A percentile compares a stretch with the other conserved stretches of the same genome.
phyloP scores from a whole-genome alignment of 1,140 invertebrate species.

The Vanessa tameamea region DNA sequence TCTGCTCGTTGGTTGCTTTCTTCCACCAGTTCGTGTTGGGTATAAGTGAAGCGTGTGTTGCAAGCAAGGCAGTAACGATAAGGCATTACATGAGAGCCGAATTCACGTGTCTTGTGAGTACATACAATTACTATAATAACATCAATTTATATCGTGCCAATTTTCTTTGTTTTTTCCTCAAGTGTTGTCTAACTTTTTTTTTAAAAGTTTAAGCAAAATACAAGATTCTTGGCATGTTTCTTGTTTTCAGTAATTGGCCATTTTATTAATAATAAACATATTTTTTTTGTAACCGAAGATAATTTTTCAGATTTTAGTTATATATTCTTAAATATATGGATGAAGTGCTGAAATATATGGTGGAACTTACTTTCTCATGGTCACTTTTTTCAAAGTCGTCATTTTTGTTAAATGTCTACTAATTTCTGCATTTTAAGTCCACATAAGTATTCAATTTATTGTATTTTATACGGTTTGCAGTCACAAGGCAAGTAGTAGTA shows the following conservation, averaged over 20 bases:
- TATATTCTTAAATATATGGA: no score
- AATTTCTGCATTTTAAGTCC: no score
- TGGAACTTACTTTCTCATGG: no score
- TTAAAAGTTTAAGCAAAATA: not conserved
- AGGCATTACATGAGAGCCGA: constrained; percentile 56
- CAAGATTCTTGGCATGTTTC: constrained; percentile 37
- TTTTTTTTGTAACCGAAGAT: constrained; percentile 1
- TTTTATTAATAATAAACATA: constrained; percentile 20
- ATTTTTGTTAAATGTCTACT: no score
- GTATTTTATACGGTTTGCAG: no score
- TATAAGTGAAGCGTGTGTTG: constrained; percentile 63
- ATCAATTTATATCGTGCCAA: constrained; percentile 7
- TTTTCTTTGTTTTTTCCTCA: constrained; percentile 12
- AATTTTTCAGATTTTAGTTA: not conserved
- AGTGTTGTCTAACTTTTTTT: constrained; percentile 15
- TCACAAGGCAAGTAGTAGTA: no score
- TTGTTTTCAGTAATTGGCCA: constrained; percentile 26
- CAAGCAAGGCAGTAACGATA: constrained; percentile 49
- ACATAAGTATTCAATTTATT: no score
- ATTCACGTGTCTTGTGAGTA: constrained; percentile 62
- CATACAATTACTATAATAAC: constrained; percentile 35
- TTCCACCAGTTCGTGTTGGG: constrained; percentile 59
- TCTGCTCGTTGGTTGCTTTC: constrained; percentile 75
- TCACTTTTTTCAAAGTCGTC: no score
- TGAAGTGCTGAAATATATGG: no score